Base-by-base conservation (phyloP, 64 coral and sea anemone species). In the Montipora cactus region DNA sequence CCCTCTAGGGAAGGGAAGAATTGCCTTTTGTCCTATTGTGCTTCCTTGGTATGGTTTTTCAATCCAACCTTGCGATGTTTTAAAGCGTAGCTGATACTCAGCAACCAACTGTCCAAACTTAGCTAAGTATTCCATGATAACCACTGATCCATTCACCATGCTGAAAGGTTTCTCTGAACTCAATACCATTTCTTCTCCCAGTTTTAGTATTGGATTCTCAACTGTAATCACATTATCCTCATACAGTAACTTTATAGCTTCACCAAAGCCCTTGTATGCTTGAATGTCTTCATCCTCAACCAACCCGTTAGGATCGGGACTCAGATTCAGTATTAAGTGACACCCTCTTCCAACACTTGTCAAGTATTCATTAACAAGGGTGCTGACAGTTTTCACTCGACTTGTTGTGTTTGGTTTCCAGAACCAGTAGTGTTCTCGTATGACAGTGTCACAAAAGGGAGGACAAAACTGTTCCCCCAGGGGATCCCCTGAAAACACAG, bases 371-470 rank as follows among this genome's bases (percentile, higher is more conserved):
- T 72, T 75, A 20, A 93, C 83, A 71, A 88, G 79, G 1, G n/a
- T 86, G 47, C 59, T 64, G 16, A 78, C 79, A 7, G 15, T 78
- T 80, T 93, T 93, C 57, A 93, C 79, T 53, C 74, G 79, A 78
- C 79, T 49, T 28, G 77, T 77, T 15, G 91, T 93, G 23, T 45
- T 69, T 23, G 91, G 91, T 47, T 64, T 87, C 83, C 83, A 93
- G 61, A 93, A 93, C 91, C 91, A 93, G 75, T 93, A 88, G 45
- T 93, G 91, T 37, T 93, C 83, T 72, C 91, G 69, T 68, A 93
- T 49, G 59, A 93, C 91, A 18, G 91, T 93, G 49, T 93, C 91
- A 74, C 91, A 93, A 1, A 86, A 93, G 12, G 91, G 74, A 44
- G 91, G 91, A 57, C 91, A 93, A 76, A 93, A 93, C 62, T 93